Percentiles rank a stretch among this genome's conserved stretches.
Conservation (phyloP, 2,113 vertebrate genomes). For the Scytalopus superciliaris region DNA sequence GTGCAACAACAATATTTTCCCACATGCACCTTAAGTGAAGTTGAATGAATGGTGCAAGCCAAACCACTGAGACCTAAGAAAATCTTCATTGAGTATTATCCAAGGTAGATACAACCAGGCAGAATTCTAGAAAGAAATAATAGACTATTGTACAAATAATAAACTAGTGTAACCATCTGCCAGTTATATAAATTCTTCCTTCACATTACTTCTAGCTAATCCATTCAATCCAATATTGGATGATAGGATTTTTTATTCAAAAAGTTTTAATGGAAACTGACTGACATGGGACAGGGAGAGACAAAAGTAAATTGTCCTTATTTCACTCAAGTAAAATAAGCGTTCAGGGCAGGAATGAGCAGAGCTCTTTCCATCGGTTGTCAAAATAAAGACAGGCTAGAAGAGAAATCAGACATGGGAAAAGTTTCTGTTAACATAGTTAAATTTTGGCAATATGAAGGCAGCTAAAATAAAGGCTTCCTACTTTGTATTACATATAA, state of each 20-base stretch:
- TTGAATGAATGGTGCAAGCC: neutral
- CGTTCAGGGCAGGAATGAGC: neutral
- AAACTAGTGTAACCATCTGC: neutral
- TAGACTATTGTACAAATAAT: neutral
- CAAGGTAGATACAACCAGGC: neutral
- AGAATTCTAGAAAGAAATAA: neutral
- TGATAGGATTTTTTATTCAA: neutral
- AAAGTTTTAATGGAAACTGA: neutral
- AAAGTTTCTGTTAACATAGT: neutral
- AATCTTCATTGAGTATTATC: neutral
- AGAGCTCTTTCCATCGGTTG: neutral
- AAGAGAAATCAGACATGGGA: neutral
- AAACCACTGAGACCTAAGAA: neutral
- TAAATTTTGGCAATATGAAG: neutral
- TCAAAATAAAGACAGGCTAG: neutral
- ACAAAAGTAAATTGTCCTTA: neutral
- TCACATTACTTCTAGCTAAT: neutral
- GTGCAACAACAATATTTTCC: neutral
- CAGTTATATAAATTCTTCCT: neutral
- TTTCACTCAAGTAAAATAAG: neutral
- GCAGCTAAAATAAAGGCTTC: neutral
- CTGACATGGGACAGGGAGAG: fast-evolving
- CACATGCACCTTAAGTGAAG: neutral
- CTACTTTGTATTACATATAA: neutral
- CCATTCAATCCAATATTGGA: neutral